A percentile compares a stretch with the other conserved stretches of the same genome.
These are phyloP conservation scores for Elephantulus edwardii DNA, from an alignment of 2,113 vertebrate species.

Conservation along the genomic window DNA sequence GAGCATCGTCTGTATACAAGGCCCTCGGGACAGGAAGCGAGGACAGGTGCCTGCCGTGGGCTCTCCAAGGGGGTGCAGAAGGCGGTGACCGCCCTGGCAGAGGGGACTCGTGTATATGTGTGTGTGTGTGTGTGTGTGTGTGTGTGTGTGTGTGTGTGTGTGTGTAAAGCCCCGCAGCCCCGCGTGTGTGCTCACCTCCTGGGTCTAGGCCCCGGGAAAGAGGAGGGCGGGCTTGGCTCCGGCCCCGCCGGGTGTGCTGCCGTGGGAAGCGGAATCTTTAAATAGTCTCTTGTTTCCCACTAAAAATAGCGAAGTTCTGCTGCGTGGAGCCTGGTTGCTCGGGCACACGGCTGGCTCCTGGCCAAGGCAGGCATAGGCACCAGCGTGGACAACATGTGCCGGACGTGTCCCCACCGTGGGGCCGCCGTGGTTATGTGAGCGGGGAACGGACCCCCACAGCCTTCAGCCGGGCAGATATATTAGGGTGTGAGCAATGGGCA, in stretches of 20 bases:
- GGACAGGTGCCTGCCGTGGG: too few relatives aligned
- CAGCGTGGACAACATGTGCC: background rate
- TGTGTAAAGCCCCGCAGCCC: background rate
- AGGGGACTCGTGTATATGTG: too few relatives aligned
- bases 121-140: background rate
- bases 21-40: too few relatives aligned
- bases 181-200: background rate
- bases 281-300: conserved; percentile 77
- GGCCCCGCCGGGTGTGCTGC: conserved; percentile 38
- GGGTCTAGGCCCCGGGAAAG: background rate
- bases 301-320: conserved; percentile 77
- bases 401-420: background rate
- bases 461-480: background rate
- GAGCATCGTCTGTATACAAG: too few relatives aligned
- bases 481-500: background rate
- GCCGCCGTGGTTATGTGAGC: background rate
- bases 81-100: too few relatives aligned
- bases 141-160: background rate
- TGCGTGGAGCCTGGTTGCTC: conserved; percentile 73
- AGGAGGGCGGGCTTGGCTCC: conserved; percentile 58
- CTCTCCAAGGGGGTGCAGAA: too few relatives aligned
- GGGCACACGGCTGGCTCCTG: conserved; percentile 61
- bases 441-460: background rate
- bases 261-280: conserved; percentile 74
- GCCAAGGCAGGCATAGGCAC: conserved; percentile 68